Evolutionary conservation across 2,888 invertebrate species (phyloP), one percentile per base, ranked within the genome.

Genomic region (Hydrotaea diabolus): DNA sequence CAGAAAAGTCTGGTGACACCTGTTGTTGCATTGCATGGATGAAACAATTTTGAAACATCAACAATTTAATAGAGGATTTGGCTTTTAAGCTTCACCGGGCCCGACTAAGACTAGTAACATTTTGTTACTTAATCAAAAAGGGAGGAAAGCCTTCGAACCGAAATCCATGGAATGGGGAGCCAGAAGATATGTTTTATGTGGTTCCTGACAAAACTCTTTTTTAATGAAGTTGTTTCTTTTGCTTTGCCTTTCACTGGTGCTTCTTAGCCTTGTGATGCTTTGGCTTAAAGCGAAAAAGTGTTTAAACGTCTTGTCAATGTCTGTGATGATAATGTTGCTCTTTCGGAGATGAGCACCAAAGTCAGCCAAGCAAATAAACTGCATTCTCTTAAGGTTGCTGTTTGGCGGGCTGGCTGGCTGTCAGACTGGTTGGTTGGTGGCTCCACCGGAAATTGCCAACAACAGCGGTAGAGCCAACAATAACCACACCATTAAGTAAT

Each of bases 371-470:
- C 86, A 85, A 83, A 86, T 85, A 83, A 86, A 86, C 83, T 86
- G 82, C 85, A 84, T 85, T 83, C 79, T 81, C 80, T 77, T 71
- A 46, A 62, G 74, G 77, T 49, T 59, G 73, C 7, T 46, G 73
- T 13, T n/a, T n/a, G n/a, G n/a, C n/a, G n/a, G n/a, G n/a, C n/a
- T n/a, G n/a, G n/a, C n/a, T n/a, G n/a, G n/a, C n/a, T n/a, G n/a
- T n/a, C n/a, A n/a, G n/a, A n/a, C 31, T 31, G 31, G 53, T 55
- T 43, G 39, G n/a, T n/a, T 75, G 49, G 43, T 39, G 80, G 76
- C 85, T 81, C 85, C 73, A 77, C 89, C 89, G 89, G 89, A 89
- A 89, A 89, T 89, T 89, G 87, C 86, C 87, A 87, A 86, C 85
- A 87, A 83, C 73, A 86, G 77, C 73, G 31, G 26, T 21, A 21